Conservation (phyloP, 2,888 invertebrate species). For the Parnassius orleans region DNA sequence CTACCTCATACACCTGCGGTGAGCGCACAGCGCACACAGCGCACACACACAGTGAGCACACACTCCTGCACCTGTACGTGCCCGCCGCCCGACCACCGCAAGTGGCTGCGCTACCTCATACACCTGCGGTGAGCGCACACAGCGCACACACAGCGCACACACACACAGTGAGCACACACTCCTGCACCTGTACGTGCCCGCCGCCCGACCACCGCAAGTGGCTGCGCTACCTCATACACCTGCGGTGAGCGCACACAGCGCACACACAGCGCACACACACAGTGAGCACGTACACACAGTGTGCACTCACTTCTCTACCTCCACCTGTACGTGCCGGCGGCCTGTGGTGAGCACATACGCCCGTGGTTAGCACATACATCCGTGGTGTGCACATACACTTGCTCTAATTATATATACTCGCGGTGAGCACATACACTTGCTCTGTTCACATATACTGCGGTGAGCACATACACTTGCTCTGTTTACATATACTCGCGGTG, state of each 20-base stretch:
- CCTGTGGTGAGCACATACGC: too few species aligned
- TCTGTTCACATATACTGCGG: constrained; percentile 65
- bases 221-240: constrained; percentile 96
- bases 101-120: constrained; percentile 95
- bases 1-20: constrained; percentile 51
- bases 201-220: constrained; percentile 83
- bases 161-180: too few species aligned
- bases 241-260: constrained; percentile 87
- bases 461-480: constrained; percentile 74
- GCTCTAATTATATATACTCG: too few species aligned
- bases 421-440: too few species aligned
- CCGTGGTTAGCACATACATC: too few species aligned
- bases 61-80: constrained; percentile 96
- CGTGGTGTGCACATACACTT: too few species aligned
- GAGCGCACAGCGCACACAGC: constrained; percentile 97
- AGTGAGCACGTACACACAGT: too few species aligned
- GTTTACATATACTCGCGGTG: background rate
- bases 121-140: constrained; percentile 90
- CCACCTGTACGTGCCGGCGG: constrained; percentile 87
- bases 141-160: too few species aligned
- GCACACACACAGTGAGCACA: constrained; percentile 89
- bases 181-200: background rate
- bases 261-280: too few species aligned
- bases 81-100: constrained; percentile 70
- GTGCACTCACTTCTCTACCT: too few species aligned